Base-by-base conservation (phyloP, 2,888 invertebrate genomes). In the Leptogaster cylindrica region DNA sequence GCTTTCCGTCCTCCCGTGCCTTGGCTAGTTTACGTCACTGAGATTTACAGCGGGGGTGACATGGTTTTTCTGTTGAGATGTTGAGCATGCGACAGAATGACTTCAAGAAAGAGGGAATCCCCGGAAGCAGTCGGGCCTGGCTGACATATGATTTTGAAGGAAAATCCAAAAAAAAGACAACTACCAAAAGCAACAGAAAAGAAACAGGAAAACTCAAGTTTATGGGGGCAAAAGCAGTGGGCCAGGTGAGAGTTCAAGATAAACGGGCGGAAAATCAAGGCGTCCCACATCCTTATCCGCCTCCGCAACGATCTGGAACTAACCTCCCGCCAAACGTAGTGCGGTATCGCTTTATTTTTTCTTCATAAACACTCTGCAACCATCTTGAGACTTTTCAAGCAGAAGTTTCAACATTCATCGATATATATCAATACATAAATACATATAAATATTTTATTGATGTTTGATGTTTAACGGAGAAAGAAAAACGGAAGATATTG, bases 81-180 rank as follows among this genome's bases (percentile, higher is more conserved):
- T n/a, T n/a, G n/a, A n/a, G n/a, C n/a, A n/a, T n/a, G n/a, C n/a
- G n/a, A n/a, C n/a, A n/a, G n/a, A n/a, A n/a, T n/a, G n/a, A n/a
- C n/a, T n/a, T n/a, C n/a, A n/a, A n/a, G n/a, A n/a, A n/a, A n/a
- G n/a, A n/a, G n/a, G n/a, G n/a, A n/a, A n/a, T n/a, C n/a, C n/a
- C n/a, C n/a, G n/a, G n/a, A n/a, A n/a, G n/a, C n/a, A n/a, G 44
- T 44, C 8, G 28, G 16, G 31, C 31, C 23, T 48, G 18, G 12
- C 48, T 28, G 52, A 28, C 52, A 52, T 27, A 20, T 52, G 52
- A 52, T 52, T 52, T 52, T 33, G 52, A 52, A 52, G 52, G 31
- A 52, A 52, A 48, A 48, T 48, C 25, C 48, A 20, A 20, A 48
- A n/a, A n/a, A n/a, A n/a, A n/a, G n/a, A n/a, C n/a, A n/a, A n/a